Conservation (phyloP, 2,113 vertebrate species). For the Uropsilus gracilis region DNA sequence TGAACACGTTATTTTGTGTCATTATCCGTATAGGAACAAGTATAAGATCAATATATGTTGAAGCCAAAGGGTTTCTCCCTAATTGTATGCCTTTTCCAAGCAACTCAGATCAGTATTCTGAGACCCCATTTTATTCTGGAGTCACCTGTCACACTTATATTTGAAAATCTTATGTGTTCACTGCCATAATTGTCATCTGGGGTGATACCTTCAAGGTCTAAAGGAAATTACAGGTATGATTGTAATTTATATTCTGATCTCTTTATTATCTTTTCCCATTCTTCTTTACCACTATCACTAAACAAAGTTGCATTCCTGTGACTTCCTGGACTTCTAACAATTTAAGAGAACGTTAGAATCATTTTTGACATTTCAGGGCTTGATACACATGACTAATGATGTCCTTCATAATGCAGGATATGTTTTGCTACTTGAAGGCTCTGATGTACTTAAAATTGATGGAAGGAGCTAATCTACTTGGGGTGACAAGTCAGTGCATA, state of each 20-base stretch:
- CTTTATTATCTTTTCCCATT: slow-evolving; percentile 45
- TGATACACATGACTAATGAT: slow-evolving; percentile 52
- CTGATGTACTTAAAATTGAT: slow-evolving; percentile 62
- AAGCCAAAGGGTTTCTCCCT: slow-evolving; percentile 42
- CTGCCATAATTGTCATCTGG: slow-evolving; percentile 41
- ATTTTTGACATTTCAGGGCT: slow-evolving; percentile 73
- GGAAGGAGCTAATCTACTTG: slow-evolving; percentile 42
- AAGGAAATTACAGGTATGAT: slow-evolving; percentile 54
- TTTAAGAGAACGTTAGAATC: slow-evolving; percentile 67
- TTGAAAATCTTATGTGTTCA: slow-evolving; percentile 52
- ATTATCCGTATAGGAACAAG: not conserved
- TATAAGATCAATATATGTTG: slow-evolving; percentile 59
- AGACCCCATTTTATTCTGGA: slow-evolving; percentile 25
- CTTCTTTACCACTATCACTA: slow-evolving; percentile 39
- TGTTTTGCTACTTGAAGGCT: slow-evolving; percentile 41
- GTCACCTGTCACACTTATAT: slow-evolving; percentile 49
- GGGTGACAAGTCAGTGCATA: slow-evolving; percentile 35
- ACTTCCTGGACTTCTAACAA: not conserved
- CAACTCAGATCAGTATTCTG: slow-evolving; percentile 10
- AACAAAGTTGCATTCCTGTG: slow-evolving; percentile 51
- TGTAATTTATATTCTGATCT: slow-evolving; percentile 47
- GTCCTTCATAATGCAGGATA: slow-evolving; percentile 9
- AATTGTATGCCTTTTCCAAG: slow-evolving; percentile 34
- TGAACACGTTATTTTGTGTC: slow-evolving; percentile 40
- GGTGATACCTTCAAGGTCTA: slow-evolving; percentile 50